Conservation (phyloP, 2,888 invertebrate genomes). For the Cepaea hortensis region DNA sequence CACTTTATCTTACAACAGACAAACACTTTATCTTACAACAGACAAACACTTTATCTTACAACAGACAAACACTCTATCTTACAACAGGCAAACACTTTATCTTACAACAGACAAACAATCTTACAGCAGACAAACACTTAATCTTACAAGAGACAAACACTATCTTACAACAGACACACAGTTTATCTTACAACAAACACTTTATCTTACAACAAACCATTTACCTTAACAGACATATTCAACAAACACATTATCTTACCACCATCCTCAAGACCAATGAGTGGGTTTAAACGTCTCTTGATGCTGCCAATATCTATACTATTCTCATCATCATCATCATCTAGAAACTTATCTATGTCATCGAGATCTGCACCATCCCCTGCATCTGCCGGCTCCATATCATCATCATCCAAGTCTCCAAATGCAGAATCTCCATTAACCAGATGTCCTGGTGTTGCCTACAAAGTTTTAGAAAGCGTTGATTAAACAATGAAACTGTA, state of each 20-base stretch:
- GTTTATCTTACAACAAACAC: background rate
- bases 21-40: no score
- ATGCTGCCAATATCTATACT: conserved; percentile 53
- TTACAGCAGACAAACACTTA: no score
- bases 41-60: no score
- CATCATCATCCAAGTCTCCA: conserved; percentile 40
- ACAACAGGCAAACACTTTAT: no score
- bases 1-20: no score
- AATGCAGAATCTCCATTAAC: conserved; percentile 35
- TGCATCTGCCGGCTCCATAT: background rate
- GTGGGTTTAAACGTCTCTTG: conserved; percentile 47
- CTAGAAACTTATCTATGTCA: conserved; percentile 40
- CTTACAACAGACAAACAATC: no score
- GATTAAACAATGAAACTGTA: no score
- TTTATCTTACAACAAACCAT: background rate
- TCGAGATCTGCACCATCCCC: conserved; percentile 19
- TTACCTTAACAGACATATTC: no score
- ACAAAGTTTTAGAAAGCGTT: no score
- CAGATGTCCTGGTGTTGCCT: background rate
- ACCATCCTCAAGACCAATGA: conserved; percentile 47
- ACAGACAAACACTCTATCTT: no score
- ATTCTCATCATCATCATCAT: conserved; percentile 53
- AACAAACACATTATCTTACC: conserved; percentile 20
- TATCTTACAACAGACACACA: background rate
- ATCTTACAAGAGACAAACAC: no score